Evolutionary conservation across 2,888 invertebrate species (phyloP).

Genomic region (Apocheima hispidaria): DNA sequence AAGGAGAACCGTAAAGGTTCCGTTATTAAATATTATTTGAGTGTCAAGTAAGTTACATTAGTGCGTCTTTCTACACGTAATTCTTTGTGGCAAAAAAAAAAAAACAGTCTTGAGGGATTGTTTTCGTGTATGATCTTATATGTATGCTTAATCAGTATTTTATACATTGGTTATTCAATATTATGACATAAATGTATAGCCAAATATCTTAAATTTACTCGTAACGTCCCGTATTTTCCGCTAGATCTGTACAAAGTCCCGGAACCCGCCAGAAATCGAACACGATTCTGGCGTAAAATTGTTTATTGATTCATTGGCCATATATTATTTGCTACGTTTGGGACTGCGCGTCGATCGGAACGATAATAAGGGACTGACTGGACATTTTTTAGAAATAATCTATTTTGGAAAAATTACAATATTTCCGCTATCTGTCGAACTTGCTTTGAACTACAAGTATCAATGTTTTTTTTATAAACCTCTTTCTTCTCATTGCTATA

Average conservation of each 20-base stretch:
- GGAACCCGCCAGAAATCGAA: slow-evolving; percentile 64
- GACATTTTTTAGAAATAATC: neutral
- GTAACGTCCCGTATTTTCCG: slow-evolving; percentile 70
- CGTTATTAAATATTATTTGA: no score
- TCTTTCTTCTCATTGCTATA: no score
- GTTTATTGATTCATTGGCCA: slow-evolving; percentile 76
- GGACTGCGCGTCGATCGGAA: slow-evolving; percentile 18
- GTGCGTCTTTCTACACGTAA: no score
- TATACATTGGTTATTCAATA: neutral
- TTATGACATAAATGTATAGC: slow-evolving; percentile 45
- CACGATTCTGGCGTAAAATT: slow-evolving; percentile 77
- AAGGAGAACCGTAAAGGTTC: no score
- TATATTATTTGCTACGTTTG: slow-evolving; percentile 20
- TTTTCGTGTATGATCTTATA: no score
- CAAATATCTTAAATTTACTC: slow-evolving; percentile 18
- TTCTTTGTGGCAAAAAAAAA: no score
- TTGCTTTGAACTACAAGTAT: no score
- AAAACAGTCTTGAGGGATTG: no score
- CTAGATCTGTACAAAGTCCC: slow-evolving; percentile 75
- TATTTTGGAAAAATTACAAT: neutral
- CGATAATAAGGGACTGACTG: slow-evolving; percentile 23
- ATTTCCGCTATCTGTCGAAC: neutral
- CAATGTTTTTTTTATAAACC: no score
- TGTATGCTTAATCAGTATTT: no score
- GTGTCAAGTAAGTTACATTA: no score